phyloP scores from a whole-genome alignment of 1,140 invertebrate species.

The Diorhabda sublineata region DNA sequence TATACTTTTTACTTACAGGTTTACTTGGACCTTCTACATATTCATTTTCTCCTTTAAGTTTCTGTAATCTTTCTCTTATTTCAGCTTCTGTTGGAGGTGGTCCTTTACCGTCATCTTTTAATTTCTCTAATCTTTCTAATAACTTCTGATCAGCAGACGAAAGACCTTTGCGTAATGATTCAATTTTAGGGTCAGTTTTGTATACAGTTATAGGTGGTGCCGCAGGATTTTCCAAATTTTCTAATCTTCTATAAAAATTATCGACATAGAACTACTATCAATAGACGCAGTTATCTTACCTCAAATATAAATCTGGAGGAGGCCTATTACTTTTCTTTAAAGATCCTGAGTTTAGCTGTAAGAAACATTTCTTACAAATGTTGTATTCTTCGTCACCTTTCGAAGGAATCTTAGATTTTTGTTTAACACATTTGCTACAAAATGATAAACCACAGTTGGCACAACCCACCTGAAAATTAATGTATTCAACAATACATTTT shows the following conservation, averaged over 20 bases:
- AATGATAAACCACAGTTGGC: constrained; percentile 61
- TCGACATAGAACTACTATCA: constrained; percentile 3
- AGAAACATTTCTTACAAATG: constrained; percentile 48
- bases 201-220: constrained; percentile 52
- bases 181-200: constrained; percentile 45
- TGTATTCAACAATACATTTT: too few species aligned
- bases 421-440: constrained; percentile 59
- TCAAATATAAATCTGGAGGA: constrained; percentile 52
- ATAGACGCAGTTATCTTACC: constrained; percentile 39
- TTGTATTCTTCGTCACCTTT: constrained; percentile 46
- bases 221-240: constrained; percentile 48
- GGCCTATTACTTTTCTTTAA: constrained; percentile 33
- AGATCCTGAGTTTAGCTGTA: constrained; percentile 30
- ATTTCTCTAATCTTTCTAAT: constrained; percentile 55
- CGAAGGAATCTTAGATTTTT: constrained; percentile 43
- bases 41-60: constrained; percentile 51
- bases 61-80: constrained; percentile 53
- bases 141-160: constrained; percentile 52
- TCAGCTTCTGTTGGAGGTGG: constrained; percentile 51
- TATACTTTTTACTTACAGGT: constrained; percentile 24
- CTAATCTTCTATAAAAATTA: constrained; percentile 39
- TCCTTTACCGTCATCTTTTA: constrained; percentile 50
- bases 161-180: constrained; percentile 43
- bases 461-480: constrained; percentile 54
- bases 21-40: constrained; percentile 37